A percentile compares a stretch with the other conserved stretches of the same genome.
phyloP scores from a whole-genome alignment of 2,888 invertebrate species.

The Tridacna gigas region DNA sequence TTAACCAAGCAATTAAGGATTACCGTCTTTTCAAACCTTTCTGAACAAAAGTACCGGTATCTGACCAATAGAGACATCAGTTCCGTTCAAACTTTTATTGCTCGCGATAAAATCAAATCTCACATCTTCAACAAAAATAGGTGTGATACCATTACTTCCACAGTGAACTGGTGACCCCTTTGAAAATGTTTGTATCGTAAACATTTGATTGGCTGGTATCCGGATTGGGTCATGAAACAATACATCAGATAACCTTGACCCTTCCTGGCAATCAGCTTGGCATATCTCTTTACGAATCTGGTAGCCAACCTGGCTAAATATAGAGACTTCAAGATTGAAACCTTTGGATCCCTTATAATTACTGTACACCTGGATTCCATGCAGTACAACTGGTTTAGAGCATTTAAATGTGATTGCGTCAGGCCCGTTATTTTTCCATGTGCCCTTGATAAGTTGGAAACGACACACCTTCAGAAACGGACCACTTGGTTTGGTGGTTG shows the following conservation, averaged over 20 bases:
- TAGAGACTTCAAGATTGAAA: neutral
- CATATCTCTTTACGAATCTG: neutral
- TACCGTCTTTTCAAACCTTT: slow-evolving; percentile 7
- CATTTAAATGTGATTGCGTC: slow-evolving; percentile 58
- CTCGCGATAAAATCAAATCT: slow-evolving; percentile 58
- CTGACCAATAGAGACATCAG: slow-evolving; percentile 59
- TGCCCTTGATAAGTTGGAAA: slow-evolving; percentile 36
- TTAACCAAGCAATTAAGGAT: neutral
- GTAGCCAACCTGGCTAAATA: neutral
- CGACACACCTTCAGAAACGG: slow-evolving; percentile 33
- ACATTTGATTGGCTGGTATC: slow-evolving; percentile 25
- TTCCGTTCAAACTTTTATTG: slow-evolving; percentile 58
- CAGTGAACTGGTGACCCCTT: slow-evolving; percentile 40
- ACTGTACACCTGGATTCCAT: slow-evolving; percentile 57
- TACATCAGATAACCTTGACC: slow-evolving; percentile 33
- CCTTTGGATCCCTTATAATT: neutral
- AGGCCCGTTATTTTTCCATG: slow-evolving; percentile 51
- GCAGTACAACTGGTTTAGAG: slow-evolving; percentile 38
- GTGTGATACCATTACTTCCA: slow-evolving; percentile 40
- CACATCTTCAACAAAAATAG: slow-evolving; percentile 34
- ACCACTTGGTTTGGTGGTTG: neutral
- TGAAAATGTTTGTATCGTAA: slow-evolving; percentile 43
- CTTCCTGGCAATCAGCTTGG: neutral
- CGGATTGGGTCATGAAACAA: slow-evolving; percentile 30
- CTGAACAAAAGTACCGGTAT: slow-evolving; percentile 55